A percentile compares a stretch with the other conserved stretches of the same genome.
phyloP scores from a whole-genome alignment of 2,113 vertebrate genomes.

The Gymnobelideus leadbeateri region DNA sequence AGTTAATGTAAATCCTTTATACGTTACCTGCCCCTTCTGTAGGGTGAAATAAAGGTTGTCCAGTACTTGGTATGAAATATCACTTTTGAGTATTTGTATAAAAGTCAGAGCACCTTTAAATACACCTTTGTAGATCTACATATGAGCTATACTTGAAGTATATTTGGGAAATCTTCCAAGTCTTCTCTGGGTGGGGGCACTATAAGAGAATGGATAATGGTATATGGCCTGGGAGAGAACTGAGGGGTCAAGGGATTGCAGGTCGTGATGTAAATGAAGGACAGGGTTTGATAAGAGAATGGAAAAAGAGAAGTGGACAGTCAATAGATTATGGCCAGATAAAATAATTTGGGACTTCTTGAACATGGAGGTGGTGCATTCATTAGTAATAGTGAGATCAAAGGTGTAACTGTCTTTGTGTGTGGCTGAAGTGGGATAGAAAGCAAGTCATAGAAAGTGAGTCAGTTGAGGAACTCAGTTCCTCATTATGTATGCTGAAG shows the following conservation, averaged over 20 bases:
- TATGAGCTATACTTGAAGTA: not conserved
- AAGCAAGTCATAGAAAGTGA: not conserved
- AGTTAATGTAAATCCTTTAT: not conserved
- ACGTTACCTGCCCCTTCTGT: not conserved
- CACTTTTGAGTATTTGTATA: not conserved
- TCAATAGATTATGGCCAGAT: not conserved
- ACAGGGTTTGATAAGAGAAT: not conserved
- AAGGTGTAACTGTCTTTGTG: not conserved
- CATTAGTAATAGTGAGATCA: not conserved
- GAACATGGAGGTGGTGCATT: not conserved
- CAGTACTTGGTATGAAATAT: not conserved
- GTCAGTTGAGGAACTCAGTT: not conserved
- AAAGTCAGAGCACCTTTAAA: not conserved
- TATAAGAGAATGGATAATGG: not conserved
- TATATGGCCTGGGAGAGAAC: not conserved
- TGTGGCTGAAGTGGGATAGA: not conserved
- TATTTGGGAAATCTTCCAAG: not conserved
- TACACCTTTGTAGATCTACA: not conserved
- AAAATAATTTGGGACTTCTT: not conserved
- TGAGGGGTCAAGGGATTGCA: not conserved
- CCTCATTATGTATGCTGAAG: not conserved
- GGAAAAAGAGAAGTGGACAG: not conserved
- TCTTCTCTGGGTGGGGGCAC: not conserved
- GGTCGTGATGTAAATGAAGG: not conserved
- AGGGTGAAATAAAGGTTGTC: not conserved